Percentiles rank a stretch among this genome's conserved stretches.
Evolutionary conservation across 2,888 invertebrate species (phyloP).

Genomic region (Coronaproctus castanopsis): DNA sequence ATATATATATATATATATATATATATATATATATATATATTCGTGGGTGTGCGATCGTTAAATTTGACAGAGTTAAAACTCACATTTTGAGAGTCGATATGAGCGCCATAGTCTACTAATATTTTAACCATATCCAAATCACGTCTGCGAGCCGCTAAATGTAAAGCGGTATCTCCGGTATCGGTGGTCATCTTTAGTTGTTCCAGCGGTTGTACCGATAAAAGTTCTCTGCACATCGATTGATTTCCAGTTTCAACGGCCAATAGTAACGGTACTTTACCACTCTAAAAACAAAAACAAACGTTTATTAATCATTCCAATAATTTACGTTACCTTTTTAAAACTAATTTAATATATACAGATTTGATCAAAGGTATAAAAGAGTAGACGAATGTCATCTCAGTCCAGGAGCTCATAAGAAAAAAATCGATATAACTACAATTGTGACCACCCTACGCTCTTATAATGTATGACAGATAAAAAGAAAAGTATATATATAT

Average conservation of each 20-base stretch:
- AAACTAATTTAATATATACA: too few relatives aligned
- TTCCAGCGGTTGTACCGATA: conserved; percentile 66
- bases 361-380: too few relatives aligned
- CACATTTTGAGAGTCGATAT: conserved; percentile 75
- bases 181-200: conserved; percentile 67
- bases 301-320: conserved; percentile 25
- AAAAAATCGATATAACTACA: too few relatives aligned
- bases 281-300: conserved; percentile 53
- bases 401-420: too few relatives aligned
- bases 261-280: conserved; percentile 77
- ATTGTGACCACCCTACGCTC: too few relatives aligned
- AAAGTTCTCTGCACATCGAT: conserved; percentile 80
- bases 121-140: conserved; percentile 86
- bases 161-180: conserved; percentile 82
- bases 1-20: too few relatives aligned
- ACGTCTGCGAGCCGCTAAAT: conserved; percentile 76
- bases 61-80: conserved; percentile 22
- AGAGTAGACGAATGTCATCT: too few relatives aligned
- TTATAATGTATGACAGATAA: too few relatives aligned
- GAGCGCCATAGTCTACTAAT: conserved; percentile 77
- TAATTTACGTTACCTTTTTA: too few relatives aligned
- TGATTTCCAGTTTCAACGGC: conserved; percentile 91
- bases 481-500: too few relatives aligned
- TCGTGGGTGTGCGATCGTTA: not conserved
- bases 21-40: too few relatives aligned